Conservation (phyloP, 2,113 vertebrate genomes). For the Podiceps cristatus region DNA sequence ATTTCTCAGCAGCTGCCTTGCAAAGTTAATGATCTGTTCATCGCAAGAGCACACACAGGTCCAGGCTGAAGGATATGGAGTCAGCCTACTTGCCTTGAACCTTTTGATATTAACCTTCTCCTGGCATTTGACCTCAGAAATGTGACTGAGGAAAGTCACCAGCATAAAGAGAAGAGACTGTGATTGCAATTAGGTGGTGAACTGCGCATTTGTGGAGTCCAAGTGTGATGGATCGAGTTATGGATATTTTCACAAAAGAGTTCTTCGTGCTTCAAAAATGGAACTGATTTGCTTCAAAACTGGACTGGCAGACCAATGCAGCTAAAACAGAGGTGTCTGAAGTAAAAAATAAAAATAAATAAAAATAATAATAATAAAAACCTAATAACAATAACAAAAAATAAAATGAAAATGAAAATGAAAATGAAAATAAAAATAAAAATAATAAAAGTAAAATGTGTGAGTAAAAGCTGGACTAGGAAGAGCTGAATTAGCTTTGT, state of each 20-base stretch:
- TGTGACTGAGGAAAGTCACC: not conserved
- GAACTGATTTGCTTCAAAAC: not conserved
- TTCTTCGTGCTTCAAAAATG: not conserved
- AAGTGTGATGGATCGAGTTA: not conserved
- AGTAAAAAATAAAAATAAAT: no score
- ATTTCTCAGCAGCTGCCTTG: slow-evolving; percentile 19
- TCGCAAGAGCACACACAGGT: not conserved
- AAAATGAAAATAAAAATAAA: no score
- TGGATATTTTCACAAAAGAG: not conserved
- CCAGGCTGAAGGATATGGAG: not conserved
- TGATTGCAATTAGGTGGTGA: not conserved
- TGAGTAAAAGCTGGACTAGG: not conserved
- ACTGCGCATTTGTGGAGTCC: not conserved
- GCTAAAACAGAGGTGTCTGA: not conserved
- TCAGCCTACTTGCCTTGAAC: not conserved
- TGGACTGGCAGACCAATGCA: not conserved
- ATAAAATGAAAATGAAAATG: no score
- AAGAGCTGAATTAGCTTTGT: not conserved
- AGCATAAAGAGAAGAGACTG: not conserved
- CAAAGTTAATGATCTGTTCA: slow-evolving; percentile 34
- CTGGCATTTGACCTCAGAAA: not conserved
- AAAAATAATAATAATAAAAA: no score
- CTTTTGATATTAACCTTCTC: not conserved
- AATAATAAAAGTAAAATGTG: no score
- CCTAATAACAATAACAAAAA: no score